Base-by-base conservation (phyloP, 2,888 invertebrate species). In the Drosophila subsilvestris region DNA sequence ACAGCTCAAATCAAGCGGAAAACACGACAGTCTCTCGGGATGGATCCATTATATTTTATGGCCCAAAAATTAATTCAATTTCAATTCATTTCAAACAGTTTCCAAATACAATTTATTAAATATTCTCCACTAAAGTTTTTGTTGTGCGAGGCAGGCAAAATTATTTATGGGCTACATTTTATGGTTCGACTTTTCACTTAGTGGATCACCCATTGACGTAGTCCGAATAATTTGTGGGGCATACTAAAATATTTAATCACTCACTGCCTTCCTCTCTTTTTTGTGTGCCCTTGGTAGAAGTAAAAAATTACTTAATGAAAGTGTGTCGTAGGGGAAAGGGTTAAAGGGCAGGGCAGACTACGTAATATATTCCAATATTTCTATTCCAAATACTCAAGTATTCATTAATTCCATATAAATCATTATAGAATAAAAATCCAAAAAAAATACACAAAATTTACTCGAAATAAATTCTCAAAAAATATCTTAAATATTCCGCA, bases 171-270 rank as follows among this genome's bases (percentile, higher is more conserved):
- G 12, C 25, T 9, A 42, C 48, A 44, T 56, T 65, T 42, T 60
- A 70, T 27, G 44, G 59, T 29, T 42, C 54, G 53, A 8, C 57
- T 47, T 63, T 78, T 76, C 42, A 44, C 51, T 63, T 43, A 60
- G 22, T 60, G 27, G 45, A 62, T 50, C 42, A 57, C 25, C 14
- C 45, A 50, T 49, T 63, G 65, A 74, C 70, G 56, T 59, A 62
- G 61, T 9, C 18, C 17, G 12, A 55, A 66, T 17, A 12, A n/a
- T 62, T 48, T 59, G 6, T 22, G 44, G 17, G 8, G 20, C 29
- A 20, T 63, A 48, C 56, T 51, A 42, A 42, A 37, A 37, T 44
- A 43, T 29, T 65, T 37, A 63, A 57, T 54, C 63, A 27, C 54
- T 47, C 37, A 51, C 37, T 37, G 37, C 37, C n/a, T 37, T 37